Conservation (phyloP, 2,113 vertebrate species). For the Odontesthes bonariensis region DNA sequence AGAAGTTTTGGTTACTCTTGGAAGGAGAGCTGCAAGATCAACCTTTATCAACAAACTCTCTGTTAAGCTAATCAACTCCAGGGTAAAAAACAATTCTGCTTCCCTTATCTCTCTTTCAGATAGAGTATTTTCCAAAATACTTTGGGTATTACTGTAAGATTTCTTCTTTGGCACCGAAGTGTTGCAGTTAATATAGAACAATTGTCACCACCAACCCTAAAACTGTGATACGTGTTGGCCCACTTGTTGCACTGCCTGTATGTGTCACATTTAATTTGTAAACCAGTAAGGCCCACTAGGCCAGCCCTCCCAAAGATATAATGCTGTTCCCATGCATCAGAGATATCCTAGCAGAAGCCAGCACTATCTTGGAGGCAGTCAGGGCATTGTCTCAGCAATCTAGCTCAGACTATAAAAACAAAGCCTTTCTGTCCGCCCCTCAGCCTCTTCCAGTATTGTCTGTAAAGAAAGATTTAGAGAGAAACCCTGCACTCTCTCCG, state of each 20-base stretch:
- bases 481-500: conserved; percentile 38
- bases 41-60: no score
- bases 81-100: no score
- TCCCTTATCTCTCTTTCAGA: no score
- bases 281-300: not conserved
- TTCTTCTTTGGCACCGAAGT: not conserved
- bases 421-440: conserved; percentile 50
- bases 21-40: no score
- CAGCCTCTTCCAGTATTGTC: conserved; percentile 52
- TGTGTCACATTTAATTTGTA: conserved; percentile 11
- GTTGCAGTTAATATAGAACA: not conserved
- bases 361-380: conserved; percentile 20
- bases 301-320: conserved; percentile 33
- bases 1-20: no score
- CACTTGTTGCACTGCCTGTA: not conserved
- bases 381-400: conserved; percentile 47
- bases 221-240: not conserved
- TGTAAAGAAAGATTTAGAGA: conserved; percentile 63
- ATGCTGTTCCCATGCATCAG: conserved; percentile 29
- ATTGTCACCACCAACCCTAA: not conserved
- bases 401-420: conserved; percentile 58
- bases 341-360: conserved; percentile 34
- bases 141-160: not conserved
- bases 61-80: no score
- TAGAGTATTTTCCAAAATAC: no score